A percentile compares a stretch with the other conserved stretches of the same genome.
Evolutionary conservation across 2,113 vertebrate species (phyloP).

Genomic region (Todiramphus saurophagus): DNA sequence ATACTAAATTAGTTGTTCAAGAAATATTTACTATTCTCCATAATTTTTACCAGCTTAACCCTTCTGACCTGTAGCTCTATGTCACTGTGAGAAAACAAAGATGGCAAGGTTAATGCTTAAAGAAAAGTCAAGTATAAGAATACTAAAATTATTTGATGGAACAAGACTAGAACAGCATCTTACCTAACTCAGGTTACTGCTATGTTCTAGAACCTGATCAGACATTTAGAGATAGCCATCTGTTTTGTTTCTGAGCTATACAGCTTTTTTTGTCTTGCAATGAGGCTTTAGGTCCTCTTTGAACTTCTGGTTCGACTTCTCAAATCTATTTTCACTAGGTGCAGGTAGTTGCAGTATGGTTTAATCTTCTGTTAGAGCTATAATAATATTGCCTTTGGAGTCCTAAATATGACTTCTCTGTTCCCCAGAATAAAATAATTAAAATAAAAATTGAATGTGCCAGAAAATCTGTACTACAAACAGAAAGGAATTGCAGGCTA

Average conservation of each 20-base stretch:
- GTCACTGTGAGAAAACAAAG: not conserved
- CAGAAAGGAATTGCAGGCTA: conserved; percentile 46
- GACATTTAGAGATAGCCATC: not conserved
- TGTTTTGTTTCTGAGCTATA: not conserved
- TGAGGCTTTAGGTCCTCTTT: not conserved
- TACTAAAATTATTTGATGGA: not conserved
- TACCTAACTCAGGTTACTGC: not conserved
- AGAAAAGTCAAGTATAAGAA: not conserved
- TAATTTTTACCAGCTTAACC: not conserved
- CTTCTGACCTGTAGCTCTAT: not conserved
- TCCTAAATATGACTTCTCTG: conserved; percentile 69
- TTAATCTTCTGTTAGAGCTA: conserved; percentile 72
- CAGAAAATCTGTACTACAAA: conserved; percentile 65
- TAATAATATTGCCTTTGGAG: conserved; percentile 74
- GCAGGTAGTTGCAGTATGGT: conserved; percentile 62
- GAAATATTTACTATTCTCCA: not conserved
- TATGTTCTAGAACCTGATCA: not conserved
- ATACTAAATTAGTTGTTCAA: not conserved
- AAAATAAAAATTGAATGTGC: conserved; percentile 69
- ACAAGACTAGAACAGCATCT: not conserved
- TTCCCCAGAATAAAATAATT: conserved; percentile 74
- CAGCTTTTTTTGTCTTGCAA: not conserved
- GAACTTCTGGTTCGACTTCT: conserved; percentile 38
- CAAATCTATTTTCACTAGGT: conserved; percentile 57
- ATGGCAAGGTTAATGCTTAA: not conserved